Percentiles rank a stretch among this genome's conserved stretches.
phyloP scores from a whole-genome alignment of 2,888 invertebrate genomes.

The Antheraea assamensis region DNA sequence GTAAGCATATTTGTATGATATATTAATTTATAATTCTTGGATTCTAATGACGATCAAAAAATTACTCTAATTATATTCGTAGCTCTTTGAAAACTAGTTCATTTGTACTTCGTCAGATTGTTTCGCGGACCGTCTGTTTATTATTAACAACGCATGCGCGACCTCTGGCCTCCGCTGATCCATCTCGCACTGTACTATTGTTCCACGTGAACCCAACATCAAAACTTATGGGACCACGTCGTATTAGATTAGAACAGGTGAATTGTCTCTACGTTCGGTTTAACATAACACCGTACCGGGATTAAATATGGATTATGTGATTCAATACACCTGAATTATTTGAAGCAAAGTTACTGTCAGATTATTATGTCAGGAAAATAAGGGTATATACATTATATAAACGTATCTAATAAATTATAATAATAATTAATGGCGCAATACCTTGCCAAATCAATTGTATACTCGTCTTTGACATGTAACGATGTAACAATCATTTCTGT shows the following conservation, averaged over 20 bases:
- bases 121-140: conserved; percentile 39
- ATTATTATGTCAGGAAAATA: too few species aligned
- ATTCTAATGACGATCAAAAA: too few species aligned
- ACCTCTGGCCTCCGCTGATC: conserved; percentile 43
- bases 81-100: conserved; percentile 23
- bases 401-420: too few species aligned
- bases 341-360: neutral
- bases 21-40: too few species aligned
- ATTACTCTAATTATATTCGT: neutral
- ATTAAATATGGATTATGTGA: conserved; percentile 3
- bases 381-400: too few species aligned
- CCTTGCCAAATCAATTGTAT: too few species aligned
- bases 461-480: too few species aligned
- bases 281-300: conserved; percentile 25
- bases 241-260: conserved; percentile 20
- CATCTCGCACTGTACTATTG: conserved; percentile 38
- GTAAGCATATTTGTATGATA: too few species aligned
- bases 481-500: too few species aligned
- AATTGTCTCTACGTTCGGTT: conserved; percentile 15
- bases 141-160: conserved; percentile 58
- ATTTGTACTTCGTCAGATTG: conserved; percentile 39
- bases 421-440: too few species aligned
- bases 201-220: conserved; percentile 30
- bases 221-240: conserved; percentile 16
- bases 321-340: neutral